Evolutionary conservation across 2,888 invertebrate species (phyloP).

Genomic region (Pardosa pseudoannulata): DNA sequence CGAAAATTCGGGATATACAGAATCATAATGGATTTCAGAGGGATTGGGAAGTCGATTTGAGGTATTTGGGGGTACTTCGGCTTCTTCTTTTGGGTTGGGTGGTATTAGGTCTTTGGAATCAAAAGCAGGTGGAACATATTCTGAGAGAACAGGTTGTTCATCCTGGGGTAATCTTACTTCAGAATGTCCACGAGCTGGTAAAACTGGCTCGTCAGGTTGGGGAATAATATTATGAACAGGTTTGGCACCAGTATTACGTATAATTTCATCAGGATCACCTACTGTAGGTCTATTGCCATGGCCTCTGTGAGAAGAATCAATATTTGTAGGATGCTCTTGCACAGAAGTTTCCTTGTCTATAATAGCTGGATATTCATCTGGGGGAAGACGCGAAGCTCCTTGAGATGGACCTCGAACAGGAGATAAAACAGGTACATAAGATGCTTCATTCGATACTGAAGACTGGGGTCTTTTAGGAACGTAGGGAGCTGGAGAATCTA

Average conservation of each 20-base stretch:
- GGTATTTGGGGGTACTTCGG: conserved; percentile 3
- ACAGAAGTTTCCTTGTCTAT: neutral
- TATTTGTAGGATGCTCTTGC: neutral
- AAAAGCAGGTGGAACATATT: conserved; percentile 16
- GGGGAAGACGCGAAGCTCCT: conserved; percentile 4
- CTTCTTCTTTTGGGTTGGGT: conserved; percentile 1
- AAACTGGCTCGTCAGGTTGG: neutral
- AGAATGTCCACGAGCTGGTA: conserved; percentile 16
- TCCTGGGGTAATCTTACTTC: conserved; percentile 23
- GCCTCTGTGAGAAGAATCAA: neutral
- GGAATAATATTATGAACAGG: conserved; percentile 22
- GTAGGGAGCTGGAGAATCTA: neutral
- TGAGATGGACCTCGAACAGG: conserved; percentile 25
- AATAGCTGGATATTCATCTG: conserved; percentile 7
- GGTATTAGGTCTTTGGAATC: neutral
- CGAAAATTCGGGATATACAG: conserved; percentile 8
- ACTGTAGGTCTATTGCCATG: conserved; percentile 11
- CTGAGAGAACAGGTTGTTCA: conserved; percentile 21
- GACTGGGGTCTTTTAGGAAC: conserved; percentile 23
- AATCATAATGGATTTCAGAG: conserved; percentile 23
- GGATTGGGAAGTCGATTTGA: conserved; percentile 40
- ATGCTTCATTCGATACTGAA: conserved; percentile 6
- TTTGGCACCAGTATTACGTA: conserved; percentile 4
- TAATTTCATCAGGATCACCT: conserved; percentile 16
- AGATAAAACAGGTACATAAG: conserved; percentile 48